Percentiles rank a stretch among this genome's conserved stretches.
These are phyloP conservation scores for Takifugu ocellatus DNA, from an alignment of 2,797 vertebrate species.

Conservation along the genomic window DNA sequence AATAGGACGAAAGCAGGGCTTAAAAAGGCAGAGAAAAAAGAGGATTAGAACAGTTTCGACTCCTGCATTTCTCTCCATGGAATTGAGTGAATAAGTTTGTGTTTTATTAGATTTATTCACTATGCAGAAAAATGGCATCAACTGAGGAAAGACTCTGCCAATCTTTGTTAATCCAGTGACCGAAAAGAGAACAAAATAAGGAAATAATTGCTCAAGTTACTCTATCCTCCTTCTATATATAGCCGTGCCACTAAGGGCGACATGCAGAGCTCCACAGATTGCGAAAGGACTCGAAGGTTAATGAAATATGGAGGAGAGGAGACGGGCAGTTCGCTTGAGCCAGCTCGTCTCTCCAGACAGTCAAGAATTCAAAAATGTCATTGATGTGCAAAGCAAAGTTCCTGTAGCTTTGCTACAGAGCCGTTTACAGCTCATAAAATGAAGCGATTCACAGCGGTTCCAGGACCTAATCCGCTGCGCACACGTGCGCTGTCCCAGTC, in stretches of 20 bases:
- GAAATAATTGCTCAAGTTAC: too few species aligned
- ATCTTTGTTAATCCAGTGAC: too few species aligned
- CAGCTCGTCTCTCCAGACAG: slow-evolving; percentile 20
- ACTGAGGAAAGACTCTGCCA: too few species aligned
- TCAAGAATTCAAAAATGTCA: slow-evolving; percentile 21
- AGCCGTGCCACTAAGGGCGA: slow-evolving; percentile 52
- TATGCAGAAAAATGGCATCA: too few species aligned
- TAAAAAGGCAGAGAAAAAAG: neutral
- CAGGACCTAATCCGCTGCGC: slow-evolving; percentile 4
- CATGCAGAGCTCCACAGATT: slow-evolving; percentile 23
- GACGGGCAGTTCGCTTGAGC: slow-evolving; percentile 19
- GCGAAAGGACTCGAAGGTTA: neutral
- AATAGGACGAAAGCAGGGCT: too few species aligned
- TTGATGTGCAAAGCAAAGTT: slow-evolving; percentile 21
- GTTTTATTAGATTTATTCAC: too few species aligned
- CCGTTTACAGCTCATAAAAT: too few species aligned
- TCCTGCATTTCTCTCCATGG: too few species aligned
- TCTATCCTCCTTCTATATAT: slow-evolving; percentile 50
- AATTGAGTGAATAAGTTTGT: too few species aligned
- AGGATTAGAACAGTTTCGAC: neutral
- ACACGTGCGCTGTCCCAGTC: slow-evolving; percentile 36
- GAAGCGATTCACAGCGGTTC: too few species aligned
- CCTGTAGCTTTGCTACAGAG: slow-evolving; percentile 9
- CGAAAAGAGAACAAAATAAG: too few species aligned
- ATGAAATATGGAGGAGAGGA: slow-evolving; percentile 31